Conservation (phyloP, 2,113 vertebrate species). For the Hylia prasina region DNA sequence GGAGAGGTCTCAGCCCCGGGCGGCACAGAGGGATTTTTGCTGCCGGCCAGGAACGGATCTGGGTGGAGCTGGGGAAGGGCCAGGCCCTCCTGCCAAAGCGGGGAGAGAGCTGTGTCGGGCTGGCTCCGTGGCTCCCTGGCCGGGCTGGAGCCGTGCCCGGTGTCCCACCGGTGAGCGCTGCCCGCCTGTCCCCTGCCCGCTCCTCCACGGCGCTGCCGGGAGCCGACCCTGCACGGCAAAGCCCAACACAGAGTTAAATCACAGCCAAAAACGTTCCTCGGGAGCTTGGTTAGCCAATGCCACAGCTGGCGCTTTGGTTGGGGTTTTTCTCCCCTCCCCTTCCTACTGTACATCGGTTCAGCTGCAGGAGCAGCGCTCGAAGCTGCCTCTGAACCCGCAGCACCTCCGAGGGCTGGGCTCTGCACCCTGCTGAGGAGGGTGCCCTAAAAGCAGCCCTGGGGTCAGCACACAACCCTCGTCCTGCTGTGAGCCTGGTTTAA, state of each 20-base stretch:
- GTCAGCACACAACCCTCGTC: fast-evolving
- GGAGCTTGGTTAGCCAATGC: slow-evolving; percentile 25
- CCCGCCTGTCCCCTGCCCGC: neutral
- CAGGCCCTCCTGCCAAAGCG: neutral
- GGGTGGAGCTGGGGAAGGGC: neutral
- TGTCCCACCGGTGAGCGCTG: neutral
- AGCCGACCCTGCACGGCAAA: neutral
- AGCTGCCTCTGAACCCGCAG: neutral
- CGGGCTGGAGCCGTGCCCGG: fast-evolving
- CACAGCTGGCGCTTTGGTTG: neutral
- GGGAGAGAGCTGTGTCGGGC: neutral
- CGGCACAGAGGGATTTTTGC: neutral
- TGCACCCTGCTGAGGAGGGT: neutral
- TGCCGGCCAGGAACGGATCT: fast-evolving
- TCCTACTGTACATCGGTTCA: neutral
- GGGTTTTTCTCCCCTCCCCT: fast-evolving
- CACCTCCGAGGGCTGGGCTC: neutral
- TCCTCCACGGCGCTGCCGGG: neutral
- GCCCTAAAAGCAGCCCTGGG: neutral
- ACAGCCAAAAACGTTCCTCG: slow-evolving; percentile 10
- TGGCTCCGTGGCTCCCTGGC: fast-evolving
- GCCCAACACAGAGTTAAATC: neutral
- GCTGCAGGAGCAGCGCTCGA: neutral
- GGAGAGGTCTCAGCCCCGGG: neutral
- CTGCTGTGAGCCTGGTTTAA: neutral